phyloP scores from a whole-genome alignment of 2,888 invertebrate species.

The Drosophila paucipuncta region DNA sequence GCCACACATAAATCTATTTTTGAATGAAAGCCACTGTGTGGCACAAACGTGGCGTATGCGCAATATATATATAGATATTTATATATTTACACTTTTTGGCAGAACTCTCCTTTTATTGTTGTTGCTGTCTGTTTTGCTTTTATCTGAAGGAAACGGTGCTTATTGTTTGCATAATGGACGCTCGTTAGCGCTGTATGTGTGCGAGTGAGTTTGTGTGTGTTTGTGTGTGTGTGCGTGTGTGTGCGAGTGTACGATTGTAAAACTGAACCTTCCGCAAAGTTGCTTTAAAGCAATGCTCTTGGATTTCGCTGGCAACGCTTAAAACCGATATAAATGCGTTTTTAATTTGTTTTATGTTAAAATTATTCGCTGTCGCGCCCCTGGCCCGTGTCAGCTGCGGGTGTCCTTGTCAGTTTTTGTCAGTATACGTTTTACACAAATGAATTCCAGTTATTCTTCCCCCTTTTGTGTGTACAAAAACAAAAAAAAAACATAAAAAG shows the following conservation, averaged over 20 bases:
- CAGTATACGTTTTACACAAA: slow-evolving; percentile 77
- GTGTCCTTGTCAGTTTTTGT: slow-evolving; percentile 38
- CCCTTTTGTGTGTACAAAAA: slow-evolving; percentile 13
- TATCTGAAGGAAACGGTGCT: slow-evolving; percentile 74
- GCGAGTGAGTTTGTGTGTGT: background rate
- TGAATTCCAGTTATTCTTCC: slow-evolving; percentile 58
- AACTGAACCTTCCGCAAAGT: background rate
- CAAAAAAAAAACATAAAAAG: background rate
- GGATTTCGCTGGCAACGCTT: slow-evolving; percentile 56
- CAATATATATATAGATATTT: slow-evolving; percentile 40
- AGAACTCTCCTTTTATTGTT: slow-evolving; percentile 28
- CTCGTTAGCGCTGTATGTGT: slow-evolving; percentile 73
- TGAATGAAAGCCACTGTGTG: slow-evolving; percentile 70
- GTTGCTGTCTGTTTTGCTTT: slow-evolving; percentile 52
- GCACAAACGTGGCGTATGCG: slow-evolving; percentile 66
- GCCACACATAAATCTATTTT: slow-evolving; percentile 83
- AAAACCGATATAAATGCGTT: slow-evolving; percentile 85
- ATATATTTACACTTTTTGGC: slow-evolving; percentile 36
- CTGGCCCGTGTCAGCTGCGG: slow-evolving; percentile 32
- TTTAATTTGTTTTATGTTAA: slow-evolving; percentile 83
- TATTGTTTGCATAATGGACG: slow-evolving; percentile 82
- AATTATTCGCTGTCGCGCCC: slow-evolving; percentile 25
- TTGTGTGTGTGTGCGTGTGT: slow-evolving; percentile 3
- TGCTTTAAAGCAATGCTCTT: slow-evolving; percentile 36
- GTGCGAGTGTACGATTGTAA: slow-evolving; percentile 5